Evolutionary conservation across 2,113 vertebrate genomes (phyloP).

Genomic region (Zosterops lateralis): DNA sequence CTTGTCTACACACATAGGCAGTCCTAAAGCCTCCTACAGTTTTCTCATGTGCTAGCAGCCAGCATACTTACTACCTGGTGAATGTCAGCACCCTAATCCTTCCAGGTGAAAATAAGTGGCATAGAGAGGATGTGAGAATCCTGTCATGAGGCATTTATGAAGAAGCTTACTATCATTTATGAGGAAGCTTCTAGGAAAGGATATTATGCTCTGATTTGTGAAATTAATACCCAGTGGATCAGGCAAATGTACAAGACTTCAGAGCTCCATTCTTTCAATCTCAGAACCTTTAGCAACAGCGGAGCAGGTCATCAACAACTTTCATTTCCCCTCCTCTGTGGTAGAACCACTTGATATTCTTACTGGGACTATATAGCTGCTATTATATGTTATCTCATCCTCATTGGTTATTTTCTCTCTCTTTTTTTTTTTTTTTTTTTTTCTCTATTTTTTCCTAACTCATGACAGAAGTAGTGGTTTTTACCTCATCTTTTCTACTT

Average conservation of each 20-base stretch:
- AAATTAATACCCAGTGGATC: background rate
- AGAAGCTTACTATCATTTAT: background rate
- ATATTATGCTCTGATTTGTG: background rate
- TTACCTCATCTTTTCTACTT: background rate
- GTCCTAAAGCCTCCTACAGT: background rate
- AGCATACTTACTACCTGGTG: background rate
- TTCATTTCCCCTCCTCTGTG: background rate
- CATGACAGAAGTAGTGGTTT: background rate
- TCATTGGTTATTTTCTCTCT: rapidly evolving
- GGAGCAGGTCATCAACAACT: background rate
- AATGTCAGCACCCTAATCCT: background rate
- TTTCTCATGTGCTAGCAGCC: background rate
- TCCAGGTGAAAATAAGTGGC: background rate
- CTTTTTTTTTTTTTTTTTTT: too few species aligned
- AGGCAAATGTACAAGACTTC: background rate
- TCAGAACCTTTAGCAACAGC: background rate
- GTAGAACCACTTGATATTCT: background rate
- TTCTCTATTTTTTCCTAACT: background rate
- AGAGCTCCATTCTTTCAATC: background rate
- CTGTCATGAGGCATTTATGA: background rate
- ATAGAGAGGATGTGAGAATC: background rate
- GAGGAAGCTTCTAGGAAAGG: background rate
- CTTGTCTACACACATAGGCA: background rate
- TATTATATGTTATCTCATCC: background rate
- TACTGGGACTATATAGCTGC: background rate